Conservation (phyloP, 2,888 invertebrate species). For the Drosophila lutescens region DNA sequence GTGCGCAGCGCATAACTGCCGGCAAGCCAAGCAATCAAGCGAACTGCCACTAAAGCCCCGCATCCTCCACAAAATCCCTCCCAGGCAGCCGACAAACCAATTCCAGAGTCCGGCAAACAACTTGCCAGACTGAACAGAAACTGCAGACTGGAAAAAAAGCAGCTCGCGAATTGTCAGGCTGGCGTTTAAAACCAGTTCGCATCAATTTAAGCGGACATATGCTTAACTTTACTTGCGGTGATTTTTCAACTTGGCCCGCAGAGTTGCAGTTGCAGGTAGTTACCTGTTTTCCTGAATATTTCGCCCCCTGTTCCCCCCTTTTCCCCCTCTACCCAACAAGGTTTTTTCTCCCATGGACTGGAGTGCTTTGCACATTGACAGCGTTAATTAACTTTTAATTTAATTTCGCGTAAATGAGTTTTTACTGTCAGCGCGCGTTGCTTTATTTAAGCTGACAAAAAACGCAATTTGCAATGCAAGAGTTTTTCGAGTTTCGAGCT, state of each 20-base stretch:
- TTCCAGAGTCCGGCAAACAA: conserved; percentile 49
- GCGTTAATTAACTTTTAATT: conserved; percentile 82
- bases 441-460: conserved; percentile 63
- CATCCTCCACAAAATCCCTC: conserved; percentile 12
- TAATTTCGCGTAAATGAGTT: conserved; percentile 82
- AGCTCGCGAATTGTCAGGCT: conserved; percentile 61
- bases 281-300: conserved; percentile 8
- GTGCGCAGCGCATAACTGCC: conserved; percentile 62
- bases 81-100: conserved; percentile 46
- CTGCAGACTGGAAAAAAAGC: not conserved
- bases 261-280: conserved; percentile 66
- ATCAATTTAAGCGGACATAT: conserved; percentile 77
- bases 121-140: conserved; percentile 19
- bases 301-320: not conserved
- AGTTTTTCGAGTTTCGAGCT: conserved; percentile 19
- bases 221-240: conserved; percentile 79
- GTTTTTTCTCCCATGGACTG: conserved; percentile 21
- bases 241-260: conserved; percentile 73
- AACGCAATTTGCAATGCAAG: conserved; percentile 60
- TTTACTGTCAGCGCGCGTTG: conserved; percentile 80
- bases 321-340: no score
- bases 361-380: conserved; percentile 82
- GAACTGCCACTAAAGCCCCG: conserved; percentile 27
- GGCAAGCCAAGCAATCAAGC: conserved; percentile 50
- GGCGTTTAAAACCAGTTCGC: conserved; percentile 77